Evolutionary conservation across 1,140 invertebrate genomes (phyloP).

Genomic region (Pogonognathellus flavescens): DNA sequence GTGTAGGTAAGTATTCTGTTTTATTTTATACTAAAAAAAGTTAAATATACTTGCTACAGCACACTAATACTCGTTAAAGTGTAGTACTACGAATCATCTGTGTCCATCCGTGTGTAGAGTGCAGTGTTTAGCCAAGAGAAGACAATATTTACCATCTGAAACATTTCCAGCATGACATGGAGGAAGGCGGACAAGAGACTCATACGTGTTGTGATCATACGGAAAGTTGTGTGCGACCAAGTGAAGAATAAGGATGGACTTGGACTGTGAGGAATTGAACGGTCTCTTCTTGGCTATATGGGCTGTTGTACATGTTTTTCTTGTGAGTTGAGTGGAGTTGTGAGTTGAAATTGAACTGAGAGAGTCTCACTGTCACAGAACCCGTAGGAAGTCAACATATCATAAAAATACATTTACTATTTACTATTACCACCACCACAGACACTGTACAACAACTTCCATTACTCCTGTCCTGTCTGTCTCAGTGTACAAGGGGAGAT

Average conservation of each 20-base stretch:
- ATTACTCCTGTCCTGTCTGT: not conserved
- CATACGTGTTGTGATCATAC: too few species aligned
- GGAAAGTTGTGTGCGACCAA: too few species aligned
- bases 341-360: constrained; percentile 1
- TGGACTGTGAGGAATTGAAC: not conserved
- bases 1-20: too few species aligned
- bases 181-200: not conserved
- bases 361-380: constrained; percentile 30
- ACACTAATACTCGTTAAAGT: too few species aligned
- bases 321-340: not conserved
- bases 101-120: not conserved
- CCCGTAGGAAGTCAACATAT: constrained; percentile 34
- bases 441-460: not conserved
- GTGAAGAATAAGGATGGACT: not conserved
- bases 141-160: not conserved
- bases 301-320: not conserved
- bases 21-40: too few species aligned
- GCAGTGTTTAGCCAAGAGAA: not conserved
- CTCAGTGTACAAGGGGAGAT: constrained; percentile 11
- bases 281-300: not conserved
- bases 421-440: not conserved
- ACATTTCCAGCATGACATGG: not conserved
- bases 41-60: too few species aligned
- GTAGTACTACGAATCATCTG: not conserved
- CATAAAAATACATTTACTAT: constrained; percentile 42